Evolutionary conservation across 2,113 vertebrate species (phyloP).

Genomic region (Neolamprologus devosi): DNA sequence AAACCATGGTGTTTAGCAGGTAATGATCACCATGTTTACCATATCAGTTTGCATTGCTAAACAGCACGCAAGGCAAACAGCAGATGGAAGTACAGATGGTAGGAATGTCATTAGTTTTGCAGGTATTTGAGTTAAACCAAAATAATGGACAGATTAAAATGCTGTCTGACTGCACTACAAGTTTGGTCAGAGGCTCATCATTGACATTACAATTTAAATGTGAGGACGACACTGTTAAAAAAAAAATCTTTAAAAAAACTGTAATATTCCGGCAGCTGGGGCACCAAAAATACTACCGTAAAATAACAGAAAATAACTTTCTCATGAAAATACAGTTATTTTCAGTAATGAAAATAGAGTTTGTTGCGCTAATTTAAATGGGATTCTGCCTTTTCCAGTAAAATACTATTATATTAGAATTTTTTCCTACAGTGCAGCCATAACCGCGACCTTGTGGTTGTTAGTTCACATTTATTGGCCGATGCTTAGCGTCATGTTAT

Average conservation of each 20-base stretch:
- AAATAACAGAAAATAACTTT: not conserved
- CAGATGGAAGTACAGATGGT: not conserved
- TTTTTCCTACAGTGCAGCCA: not conserved
- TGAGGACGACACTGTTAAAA: not conserved
- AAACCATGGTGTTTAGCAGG: not conserved
- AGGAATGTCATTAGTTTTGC: not conserved
- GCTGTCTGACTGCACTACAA: not conserved
- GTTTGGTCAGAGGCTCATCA: not conserved
- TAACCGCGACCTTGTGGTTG: rapidly evolving
- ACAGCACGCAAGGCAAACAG: not conserved
- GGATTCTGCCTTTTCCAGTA: not conserved
- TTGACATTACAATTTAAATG: not conserved
- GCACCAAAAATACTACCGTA: not conserved
- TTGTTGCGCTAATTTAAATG: not conserved
- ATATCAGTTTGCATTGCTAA: not conserved
- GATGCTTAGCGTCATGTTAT: not conserved
- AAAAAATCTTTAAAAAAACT: not conserved
- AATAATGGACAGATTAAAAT: not conserved
- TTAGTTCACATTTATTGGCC: not conserved
- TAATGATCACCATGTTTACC: not conserved
- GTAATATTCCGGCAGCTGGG: not conserved
- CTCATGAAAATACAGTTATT: not conserved
- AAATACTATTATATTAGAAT: not conserved
- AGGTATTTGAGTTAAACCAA: not conserved
- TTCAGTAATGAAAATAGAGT: not conserved